phyloP scores from a whole-genome alignment of 1,140 invertebrate genomes.

The Sitophilus oryzae region DNA sequence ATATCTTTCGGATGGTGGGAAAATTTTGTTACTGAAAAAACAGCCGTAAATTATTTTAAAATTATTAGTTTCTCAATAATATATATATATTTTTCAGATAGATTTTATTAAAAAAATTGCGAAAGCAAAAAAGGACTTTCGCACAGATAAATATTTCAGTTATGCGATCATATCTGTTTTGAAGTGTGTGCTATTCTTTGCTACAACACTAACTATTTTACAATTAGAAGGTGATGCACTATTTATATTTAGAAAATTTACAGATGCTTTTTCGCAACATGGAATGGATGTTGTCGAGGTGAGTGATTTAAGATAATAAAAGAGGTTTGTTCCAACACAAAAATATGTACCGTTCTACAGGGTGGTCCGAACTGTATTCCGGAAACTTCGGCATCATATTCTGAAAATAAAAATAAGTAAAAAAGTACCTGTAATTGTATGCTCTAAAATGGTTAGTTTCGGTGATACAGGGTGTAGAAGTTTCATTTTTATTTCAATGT shows the following conservation, averaged over 20 bases:
- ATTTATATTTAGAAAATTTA: slow-evolving; percentile 51
- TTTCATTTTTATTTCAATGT: no score
- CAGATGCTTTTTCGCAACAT: slow-evolving; percentile 49
- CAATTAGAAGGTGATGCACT: slow-evolving; percentile 48
- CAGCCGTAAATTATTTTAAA: background rate
- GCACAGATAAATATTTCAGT: slow-evolving; percentile 58
- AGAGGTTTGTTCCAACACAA: no score
- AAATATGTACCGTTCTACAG: no score
- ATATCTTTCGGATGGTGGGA: slow-evolving; percentile 82
- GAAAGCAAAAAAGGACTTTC: slow-evolving; percentile 51
- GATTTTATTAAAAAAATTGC: slow-evolving; percentile 47
- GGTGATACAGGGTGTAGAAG: no score
- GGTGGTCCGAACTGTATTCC: no score
- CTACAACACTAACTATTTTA: slow-evolving; percentile 52
- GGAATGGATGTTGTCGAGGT: slow-evolving; percentile 54
- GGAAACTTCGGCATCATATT: no score
- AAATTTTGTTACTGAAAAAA: slow-evolving; percentile 56
- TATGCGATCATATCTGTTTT: slow-evolving; percentile 63
- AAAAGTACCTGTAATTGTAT: no score
- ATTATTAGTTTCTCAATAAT: background rate
- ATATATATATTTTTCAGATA: background rate
- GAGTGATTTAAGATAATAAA: slow-evolving; percentile 49
- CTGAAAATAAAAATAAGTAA: no score
- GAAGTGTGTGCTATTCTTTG: slow-evolving; percentile 59
- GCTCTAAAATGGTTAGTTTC: no score